Conservation (phyloP, 2,888 invertebrate genomes). For the Eubasilissa splendida region DNA sequence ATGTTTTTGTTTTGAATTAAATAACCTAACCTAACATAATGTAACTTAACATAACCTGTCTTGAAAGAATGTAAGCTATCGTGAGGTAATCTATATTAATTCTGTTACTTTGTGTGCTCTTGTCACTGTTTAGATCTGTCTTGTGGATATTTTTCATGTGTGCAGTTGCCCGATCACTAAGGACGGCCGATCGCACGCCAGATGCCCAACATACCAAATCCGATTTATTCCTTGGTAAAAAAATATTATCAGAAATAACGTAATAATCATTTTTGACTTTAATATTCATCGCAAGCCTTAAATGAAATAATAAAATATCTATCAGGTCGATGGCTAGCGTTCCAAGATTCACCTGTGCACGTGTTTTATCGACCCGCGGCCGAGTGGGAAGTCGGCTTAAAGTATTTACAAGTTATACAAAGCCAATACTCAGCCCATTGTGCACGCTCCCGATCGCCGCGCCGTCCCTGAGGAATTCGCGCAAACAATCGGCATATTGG, state of each 20-base stretch:
- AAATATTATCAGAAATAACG: background rate
- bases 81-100: no score
- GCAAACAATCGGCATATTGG: constrained; percentile 23
- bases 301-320: constrained; percentile 11
- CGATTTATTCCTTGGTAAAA: no score
- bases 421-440: constrained; percentile 8
- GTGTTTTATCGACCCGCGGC: background rate
- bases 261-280: background rate
- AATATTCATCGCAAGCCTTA: constrained; percentile 6
- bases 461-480: constrained; percentile 7
- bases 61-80: no score
- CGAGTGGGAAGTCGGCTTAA: constrained; percentile 18
- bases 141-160: no score
- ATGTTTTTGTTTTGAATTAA: no score
- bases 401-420: constrained; percentile 26
- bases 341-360: background rate
- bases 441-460: background rate
- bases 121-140: no score
- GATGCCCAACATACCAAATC: no score
- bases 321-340: background rate
- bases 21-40: no score
- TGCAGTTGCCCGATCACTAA: no score
- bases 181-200: no score
- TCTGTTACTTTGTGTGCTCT: no score
- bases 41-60: no score